Percentiles rank a stretch among this genome's conserved stretches.
Conservation (phyloP, 1,140 invertebrate genomes). For the Dufourea novaeangliae region DNA sequence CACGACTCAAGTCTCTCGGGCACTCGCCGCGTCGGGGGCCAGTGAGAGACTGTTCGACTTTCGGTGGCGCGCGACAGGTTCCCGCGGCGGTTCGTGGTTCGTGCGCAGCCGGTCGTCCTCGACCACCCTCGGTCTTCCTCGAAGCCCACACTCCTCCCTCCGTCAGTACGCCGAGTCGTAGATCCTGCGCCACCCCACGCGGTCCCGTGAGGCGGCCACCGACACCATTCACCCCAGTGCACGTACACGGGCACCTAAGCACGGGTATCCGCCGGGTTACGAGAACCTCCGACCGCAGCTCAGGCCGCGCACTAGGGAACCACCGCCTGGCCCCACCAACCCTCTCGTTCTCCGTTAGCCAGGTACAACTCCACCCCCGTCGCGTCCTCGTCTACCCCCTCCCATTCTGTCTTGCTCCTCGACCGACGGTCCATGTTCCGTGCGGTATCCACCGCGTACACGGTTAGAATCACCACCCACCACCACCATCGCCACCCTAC, state of each 20-base stretch:
- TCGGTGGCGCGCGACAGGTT: constrained; percentile 64
- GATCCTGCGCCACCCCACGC: constrained; percentile 16
- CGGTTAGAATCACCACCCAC: constrained; percentile 7
- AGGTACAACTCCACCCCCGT: constrained; percentile 14
- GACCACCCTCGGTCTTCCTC: constrained; percentile 54
- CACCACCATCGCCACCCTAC: constrained; percentile 3
- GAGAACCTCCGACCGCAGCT: constrained; percentile 52
- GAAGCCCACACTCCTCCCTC: constrained; percentile 16
- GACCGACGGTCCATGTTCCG: constrained; percentile 19
- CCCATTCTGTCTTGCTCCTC: background rate
- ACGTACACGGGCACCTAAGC: constrained; percentile 40
- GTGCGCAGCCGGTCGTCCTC: constrained; percentile 53
- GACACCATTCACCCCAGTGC: background rate
- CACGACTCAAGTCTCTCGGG: constrained; percentile 49
- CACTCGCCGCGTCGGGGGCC: constrained; percentile 69
- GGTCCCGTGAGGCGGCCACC: constrained; percentile 5
- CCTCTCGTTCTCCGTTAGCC: background rate
- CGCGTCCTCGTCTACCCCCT: constrained; percentile 13
- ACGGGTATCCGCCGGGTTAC: constrained; percentile 43
- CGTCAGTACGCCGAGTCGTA: background rate
- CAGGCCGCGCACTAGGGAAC: constrained; percentile 41
- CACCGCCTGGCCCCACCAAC: constrained; percentile 10
- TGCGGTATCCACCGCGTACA: constrained; percentile 49
- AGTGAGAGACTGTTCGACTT: constrained; percentile 68
- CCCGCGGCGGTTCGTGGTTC: constrained; percentile 56